Conservation (phyloP, 2,888 invertebrate species). For the Amphipyra tragopoginis region DNA sequence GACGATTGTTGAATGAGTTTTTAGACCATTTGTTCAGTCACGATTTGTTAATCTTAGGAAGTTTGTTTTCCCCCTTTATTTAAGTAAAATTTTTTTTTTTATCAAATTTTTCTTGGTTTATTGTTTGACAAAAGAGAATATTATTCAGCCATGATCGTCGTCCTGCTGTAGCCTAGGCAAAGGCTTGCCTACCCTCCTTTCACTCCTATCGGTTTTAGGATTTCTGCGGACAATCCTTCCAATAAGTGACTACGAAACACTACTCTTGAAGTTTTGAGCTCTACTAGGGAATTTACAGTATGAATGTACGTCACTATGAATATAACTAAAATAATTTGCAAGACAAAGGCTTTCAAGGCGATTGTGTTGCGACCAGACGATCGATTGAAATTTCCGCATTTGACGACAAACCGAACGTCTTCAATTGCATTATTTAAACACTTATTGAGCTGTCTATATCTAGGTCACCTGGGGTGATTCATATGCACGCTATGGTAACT, state of each 20-base stretch:
- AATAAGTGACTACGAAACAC: too few relatives aligned
- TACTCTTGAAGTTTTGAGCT: too few relatives aligned
- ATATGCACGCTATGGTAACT: conserved; percentile 55
- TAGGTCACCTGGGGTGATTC: conserved; percentile 68
- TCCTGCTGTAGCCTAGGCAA: too few relatives aligned
- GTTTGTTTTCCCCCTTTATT: background rate
- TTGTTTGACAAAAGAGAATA: conserved; percentile 4
- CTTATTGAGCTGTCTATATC: conserved; percentile 62
- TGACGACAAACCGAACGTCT: conserved; percentile 50
- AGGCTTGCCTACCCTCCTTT: too few relatives aligned
- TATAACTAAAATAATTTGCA: conserved; percentile 35
- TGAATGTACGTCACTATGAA: conserved; percentile 9
- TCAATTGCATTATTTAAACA: conserved; percentile 71
- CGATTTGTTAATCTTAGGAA: background rate
- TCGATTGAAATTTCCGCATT: conserved; percentile 62
- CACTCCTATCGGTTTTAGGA: too few relatives aligned
- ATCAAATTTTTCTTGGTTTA: background rate
- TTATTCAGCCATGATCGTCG: too few relatives aligned
- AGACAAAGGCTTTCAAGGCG: conserved; percentile 41
- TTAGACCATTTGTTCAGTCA: conserved; percentile 27
- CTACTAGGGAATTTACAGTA: conserved; percentile 15
- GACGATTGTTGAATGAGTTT: conserved; percentile 20
- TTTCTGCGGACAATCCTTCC: too few relatives aligned
- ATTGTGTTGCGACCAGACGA: conserved; percentile 42
- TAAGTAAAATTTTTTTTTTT: background rate